Evolutionary conservation across 2,888 invertebrate genomes (phyloP).

Genomic region (Adela reaumurella): DNA sequence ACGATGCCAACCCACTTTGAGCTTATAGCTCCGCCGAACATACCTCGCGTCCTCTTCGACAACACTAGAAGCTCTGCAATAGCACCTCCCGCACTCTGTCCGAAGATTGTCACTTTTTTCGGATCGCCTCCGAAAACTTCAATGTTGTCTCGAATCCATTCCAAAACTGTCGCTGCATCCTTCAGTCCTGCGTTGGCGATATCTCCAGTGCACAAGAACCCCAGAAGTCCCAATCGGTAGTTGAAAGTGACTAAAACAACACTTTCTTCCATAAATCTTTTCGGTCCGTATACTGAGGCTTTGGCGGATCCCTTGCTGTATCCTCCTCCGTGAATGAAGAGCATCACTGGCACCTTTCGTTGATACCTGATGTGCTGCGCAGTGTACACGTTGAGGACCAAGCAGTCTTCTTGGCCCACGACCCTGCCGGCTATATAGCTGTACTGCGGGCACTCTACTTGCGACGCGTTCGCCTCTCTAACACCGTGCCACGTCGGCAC

Average conservation of each 20-base stretch:
- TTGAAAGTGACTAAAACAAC: constrained; percentile 2
- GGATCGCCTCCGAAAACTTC: constrained; percentile 10
- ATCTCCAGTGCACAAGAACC: constrained; percentile 12
- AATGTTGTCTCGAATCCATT: constrained; percentile 10
- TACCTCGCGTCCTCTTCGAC: constrained; percentile 8
- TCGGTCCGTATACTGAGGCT: constrained; percentile 13
- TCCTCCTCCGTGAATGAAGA: constrained; percentile 42
- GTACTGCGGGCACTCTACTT: background rate
- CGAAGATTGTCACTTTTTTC: constrained; percentile 9
- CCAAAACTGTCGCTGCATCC: constrained; percentile 9
- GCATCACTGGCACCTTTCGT: constrained; percentile 21
- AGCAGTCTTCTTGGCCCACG: constrained; percentile 34
- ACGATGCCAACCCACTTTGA: constrained; percentile 8
- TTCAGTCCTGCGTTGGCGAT: constrained; percentile 12
- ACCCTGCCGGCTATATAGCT: background rate
- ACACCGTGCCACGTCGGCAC: background rate
- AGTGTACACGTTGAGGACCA: constrained; percentile 39
- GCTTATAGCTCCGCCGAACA: constrained; percentile 9
- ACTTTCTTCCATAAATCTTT: constrained; percentile 7
- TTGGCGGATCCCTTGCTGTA: constrained; percentile 19
- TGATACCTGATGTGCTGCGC: constrained; percentile 15
- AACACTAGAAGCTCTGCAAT: constrained; percentile 8
- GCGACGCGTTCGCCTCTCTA: background rate
- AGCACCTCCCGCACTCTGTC: constrained; percentile 9
- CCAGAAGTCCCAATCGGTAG: constrained; percentile 11